phyloP scores from a whole-genome alignment of 2,888 invertebrate species.

The Poecilobothrus nobilitatus region DNA sequence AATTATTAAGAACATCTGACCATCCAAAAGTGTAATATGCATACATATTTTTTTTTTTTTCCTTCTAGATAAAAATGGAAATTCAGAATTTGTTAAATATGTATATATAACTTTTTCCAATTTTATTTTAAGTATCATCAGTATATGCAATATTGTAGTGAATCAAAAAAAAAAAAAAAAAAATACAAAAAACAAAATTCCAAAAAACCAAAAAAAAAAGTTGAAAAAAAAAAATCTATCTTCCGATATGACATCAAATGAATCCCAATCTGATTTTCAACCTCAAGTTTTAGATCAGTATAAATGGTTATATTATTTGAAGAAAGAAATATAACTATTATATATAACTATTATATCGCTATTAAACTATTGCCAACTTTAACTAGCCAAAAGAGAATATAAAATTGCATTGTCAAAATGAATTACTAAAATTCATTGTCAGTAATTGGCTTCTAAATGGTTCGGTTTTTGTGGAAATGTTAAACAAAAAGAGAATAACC shows the following conservation, averaged over 20 bases:
- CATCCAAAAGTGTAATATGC: too few relatives aligned
- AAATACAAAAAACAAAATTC: too few relatives aligned
- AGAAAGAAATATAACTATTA: background rate
- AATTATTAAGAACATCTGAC: too few relatives aligned
- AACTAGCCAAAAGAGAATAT: background rate
- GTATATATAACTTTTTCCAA: too few relatives aligned
- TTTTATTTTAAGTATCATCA: too few relatives aligned
- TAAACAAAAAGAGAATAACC: background rate
- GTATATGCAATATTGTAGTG: too few relatives aligned
- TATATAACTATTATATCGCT: background rate
- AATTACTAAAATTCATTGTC: slow-evolving; percentile 4
- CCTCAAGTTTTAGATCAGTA: background rate
- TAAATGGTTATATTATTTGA: background rate
- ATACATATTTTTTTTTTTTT: too few relatives aligned
- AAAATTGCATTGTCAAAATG: slow-evolving; percentile 5
- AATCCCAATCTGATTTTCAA: background rate
- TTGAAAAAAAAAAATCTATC: background rate
- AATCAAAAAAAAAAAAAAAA: too few relatives aligned
- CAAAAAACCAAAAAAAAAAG: too few relatives aligned
- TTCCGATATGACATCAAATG: background rate
- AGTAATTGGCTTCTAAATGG: slow-evolving; percentile 1
- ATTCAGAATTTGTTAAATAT: too few relatives aligned
- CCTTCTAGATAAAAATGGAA: too few relatives aligned
- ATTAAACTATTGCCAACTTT: slow-evolving; percentile 1
- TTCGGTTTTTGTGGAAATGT: background rate